Base-by-base conservation (phyloP, 2,888 invertebrate genomes). In the Marronus borbonicus region DNA sequence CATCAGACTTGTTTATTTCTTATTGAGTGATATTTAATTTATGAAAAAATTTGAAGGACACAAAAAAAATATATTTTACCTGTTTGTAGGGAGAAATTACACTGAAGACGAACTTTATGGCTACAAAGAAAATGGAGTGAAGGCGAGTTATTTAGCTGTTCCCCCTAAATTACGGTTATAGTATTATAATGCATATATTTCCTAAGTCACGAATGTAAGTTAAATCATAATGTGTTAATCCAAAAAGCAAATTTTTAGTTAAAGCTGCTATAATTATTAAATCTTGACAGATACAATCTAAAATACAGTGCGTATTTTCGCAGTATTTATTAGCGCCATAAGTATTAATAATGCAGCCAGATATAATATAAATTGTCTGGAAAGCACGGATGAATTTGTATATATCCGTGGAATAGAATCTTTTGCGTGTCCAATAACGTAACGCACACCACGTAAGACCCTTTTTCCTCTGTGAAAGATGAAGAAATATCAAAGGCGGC, bases 401-500 rank as follows among this genome's bases (percentile, higher is more conserved):
- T 58, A 28, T 36, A 39, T 36, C 58, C 58, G 17, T 36, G 36
- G 52, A 70, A 70, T 31, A 58, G 36, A 50, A 76, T 36, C 52
- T 20, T 55, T 77, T 64, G 77, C 77, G 72, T 77, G 77, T 65
- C 70, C n/a, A 52, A 64, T 49, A 77, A 70, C 36, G 65, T 72
- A 77, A 70, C 44, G 44, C 62, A 58, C 58, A 60, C 24, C 1
- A 24, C 44, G 39, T 24, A 28, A 74, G 60, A 60, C 72, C 72
- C 28, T 31, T 68, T 76, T 60, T 74, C 14, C 17, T 20, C 8
- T 14, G 60, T 60, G 60, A 70, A 76, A 76, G 78, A 78, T 78
- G 78, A 78, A 78, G 78, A 78, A 78, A 78, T 78, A 78, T 78
- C 75, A 75, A 78, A 78, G 69, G 78, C 62, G 64, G 68, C 50